A percentile compares a stretch with the other conserved stretches of the same genome.
These are phyloP conservation scores for Matsumurasca onukii DNA, from an alignment of 1,140 invertebrate genomes.

Conservation along the genomic window DNA sequence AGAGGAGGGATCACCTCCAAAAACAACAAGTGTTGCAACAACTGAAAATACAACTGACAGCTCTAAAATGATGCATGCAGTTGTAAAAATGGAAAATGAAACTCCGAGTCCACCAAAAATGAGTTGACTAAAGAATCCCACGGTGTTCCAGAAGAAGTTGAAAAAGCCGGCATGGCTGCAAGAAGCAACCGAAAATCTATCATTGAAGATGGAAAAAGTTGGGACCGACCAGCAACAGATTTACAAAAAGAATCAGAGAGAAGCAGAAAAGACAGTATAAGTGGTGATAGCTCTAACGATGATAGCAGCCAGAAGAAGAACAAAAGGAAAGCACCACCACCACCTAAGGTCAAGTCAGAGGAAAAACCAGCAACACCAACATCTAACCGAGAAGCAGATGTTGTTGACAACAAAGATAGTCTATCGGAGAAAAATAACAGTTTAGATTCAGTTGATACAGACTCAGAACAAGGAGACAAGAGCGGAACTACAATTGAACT, in stretches of 20 bases:
- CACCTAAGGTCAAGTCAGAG: conserved; percentile 50
- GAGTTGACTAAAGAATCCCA: neutral
- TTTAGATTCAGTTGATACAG: conserved; percentile 48
- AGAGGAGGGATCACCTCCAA: conserved; percentile 15
- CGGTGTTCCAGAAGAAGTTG: conserved; percentile 64
- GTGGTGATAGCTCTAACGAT: conserved; percentile 35
- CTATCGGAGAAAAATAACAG: conserved; percentile 35
- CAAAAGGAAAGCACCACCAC: conserved; percentile 71
- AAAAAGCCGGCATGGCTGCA: conserved; percentile 67
- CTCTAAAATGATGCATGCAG: neutral
- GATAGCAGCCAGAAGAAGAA: conserved; percentile 54
- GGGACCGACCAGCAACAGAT: conserved; percentile 25
- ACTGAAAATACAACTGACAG: conserved; percentile 32
- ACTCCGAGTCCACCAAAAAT: neutral
- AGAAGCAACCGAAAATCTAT: conserved; percentile 59
- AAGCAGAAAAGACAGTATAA: conserved; percentile 35
- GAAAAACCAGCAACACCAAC: conserved; percentile 30
- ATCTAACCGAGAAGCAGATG: conserved; percentile 29
- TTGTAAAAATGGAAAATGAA: neutral
- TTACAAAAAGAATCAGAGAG: conserved; percentile 23
- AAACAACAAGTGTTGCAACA: conserved; percentile 28
- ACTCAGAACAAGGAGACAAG: conserved; percentile 48
- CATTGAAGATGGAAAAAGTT: conserved; percentile 30
- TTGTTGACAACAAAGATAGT: conserved; percentile 37
- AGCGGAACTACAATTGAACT: conserved; percentile 62